Base-by-base conservation (phyloP, 2,113 vertebrate species). In the Phaethornis superciliosus region DNA sequence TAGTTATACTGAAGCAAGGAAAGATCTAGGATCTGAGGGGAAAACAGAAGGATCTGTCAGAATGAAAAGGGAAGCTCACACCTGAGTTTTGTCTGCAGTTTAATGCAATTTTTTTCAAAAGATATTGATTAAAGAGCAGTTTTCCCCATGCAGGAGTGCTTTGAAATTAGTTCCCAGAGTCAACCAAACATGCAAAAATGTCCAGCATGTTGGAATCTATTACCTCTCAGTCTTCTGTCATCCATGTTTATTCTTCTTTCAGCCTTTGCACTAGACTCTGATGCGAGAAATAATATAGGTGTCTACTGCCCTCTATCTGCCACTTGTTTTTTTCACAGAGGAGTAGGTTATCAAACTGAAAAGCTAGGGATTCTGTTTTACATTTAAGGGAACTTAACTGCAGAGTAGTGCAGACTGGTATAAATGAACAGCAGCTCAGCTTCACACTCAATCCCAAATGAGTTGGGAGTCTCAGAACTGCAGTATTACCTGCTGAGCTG, bases 381-480 rank as follows among this genome's bases (percentile, higher is more conserved):
- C 2, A 7, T 0, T 59, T 72, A 0, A 1, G 19, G 44, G 10
- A 24, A n/a, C 4, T 62, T 72, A 72, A 28, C 24, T 64, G 5
- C 4, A 7, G 22, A 44, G 10, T 42, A 30, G 5, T 28, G 17
- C 4, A 67, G 22, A 9, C 6, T 70, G 21, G 7, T 82, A 37
- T 46, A 52, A 72, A 69, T 56, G 24, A 72, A 52, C 13, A 23
- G 12, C 22, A 77, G 11, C 12, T 78, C 21, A 56, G 9, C 5
- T 47, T 83, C n/a, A 60, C 12, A 5, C 7, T 52, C 40, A 51
- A 7, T 68, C 54, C 56, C 12, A 56, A 52, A 80, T 60, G 12
- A 42, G 2, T 3, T 60, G 8, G 12, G 12, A 68, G 12, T 74
- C 12, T 54, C 49, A 55, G 33, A 64, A 71, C 8, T 46, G 12